Evolutionary conservation across 2,888 invertebrate species (phyloP).

Genomic region (Herminia tarsipennalis): DNA sequence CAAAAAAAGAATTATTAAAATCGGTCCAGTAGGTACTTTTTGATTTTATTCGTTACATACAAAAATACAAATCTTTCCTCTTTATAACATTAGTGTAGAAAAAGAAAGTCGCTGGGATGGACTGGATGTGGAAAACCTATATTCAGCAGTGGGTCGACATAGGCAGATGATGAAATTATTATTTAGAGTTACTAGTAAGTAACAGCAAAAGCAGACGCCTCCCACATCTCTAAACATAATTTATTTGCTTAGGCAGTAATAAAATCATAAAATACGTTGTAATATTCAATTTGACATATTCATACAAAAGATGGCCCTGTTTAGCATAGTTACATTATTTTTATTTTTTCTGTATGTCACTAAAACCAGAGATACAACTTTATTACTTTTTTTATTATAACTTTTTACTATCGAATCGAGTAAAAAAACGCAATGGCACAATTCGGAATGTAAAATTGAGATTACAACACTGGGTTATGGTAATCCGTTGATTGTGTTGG

Average conservation of each 20-base stretch:
- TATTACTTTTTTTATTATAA: constrained; percentile 32
- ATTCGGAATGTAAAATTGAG: constrained; percentile 35
- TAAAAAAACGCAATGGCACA: constrained; percentile 24
- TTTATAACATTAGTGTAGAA: no score
- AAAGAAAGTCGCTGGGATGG: no score
- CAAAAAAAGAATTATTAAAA: no score
- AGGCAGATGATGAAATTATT: no score
- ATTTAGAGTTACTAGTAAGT: no score
- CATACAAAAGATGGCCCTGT: constrained; percentile 16
- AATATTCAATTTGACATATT: constrained; percentile 14
- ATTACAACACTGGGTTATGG: constrained; percentile 43
- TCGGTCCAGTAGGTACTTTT: no score
- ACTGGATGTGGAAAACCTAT: no score
- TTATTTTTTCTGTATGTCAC: constrained; percentile 20
- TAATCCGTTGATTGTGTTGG: constrained; percentile 28
- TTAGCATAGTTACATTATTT: constrained; percentile 23
- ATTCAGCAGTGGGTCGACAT: no score
- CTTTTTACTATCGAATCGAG: constrained; percentile 22
- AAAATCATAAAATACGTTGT: neutral
- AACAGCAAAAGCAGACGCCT: no score
- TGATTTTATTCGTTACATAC: no score
- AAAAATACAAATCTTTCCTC: no score
- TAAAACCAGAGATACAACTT: constrained; percentile 23
- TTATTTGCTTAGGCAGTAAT: neutral
- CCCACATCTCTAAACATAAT: no score